Evolutionary conservation across 2,888 invertebrate genomes (phyloP), one percentile per base, ranked within the genome.

Genomic region (Halictus ligatus): DNA sequence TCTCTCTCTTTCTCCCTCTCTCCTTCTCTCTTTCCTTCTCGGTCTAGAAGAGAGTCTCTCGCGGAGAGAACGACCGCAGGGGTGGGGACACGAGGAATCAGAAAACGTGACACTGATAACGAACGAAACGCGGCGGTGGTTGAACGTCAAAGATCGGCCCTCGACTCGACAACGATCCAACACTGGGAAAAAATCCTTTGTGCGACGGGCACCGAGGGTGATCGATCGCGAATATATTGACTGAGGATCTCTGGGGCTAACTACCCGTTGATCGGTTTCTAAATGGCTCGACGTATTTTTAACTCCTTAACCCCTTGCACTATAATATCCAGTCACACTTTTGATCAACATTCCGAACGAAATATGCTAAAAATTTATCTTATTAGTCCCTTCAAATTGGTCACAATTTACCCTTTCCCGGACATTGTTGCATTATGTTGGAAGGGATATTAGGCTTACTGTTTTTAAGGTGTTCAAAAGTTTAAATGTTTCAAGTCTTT

Each of bases 31-130:
- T 25, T 29, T 29, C 29, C 87, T 82, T 67, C 86, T 78, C 82
- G 80, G 86, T 67, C 83, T 81, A 83, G 80, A 46, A 46, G 74
- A 58, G 50, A 64, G 74, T 21, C 67, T 48, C n/a, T 54, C 50
- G 50, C 50, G 50, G 78, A 60, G 86, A 77, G 80, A 78, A 50
- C 78, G 25, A 46, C 83, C 77, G 29, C 64, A 50, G 25, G 29
- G 54, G 71, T 25, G 40, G 76, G 48, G 67, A 46, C 81, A 50
- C 78, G 83, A 75, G 78, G 85, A 80, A 74, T 85, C 81, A 43
- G 80, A 80, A 84, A 88, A 88, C 82, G 89, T 86, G 86, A 88
- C 84, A 84, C 81, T 90, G 91, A 90, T 90, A 90, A 90, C 89
- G 86, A 80, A 87, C 77, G 79, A 85, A 81, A 86, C 86, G 69